Percentiles rank a stretch among this genome's conserved stretches.
Evolutionary conservation across 2,797 vertebrate genomes (phyloP).

Genomic region (Garrulus glandarius): DNA sequence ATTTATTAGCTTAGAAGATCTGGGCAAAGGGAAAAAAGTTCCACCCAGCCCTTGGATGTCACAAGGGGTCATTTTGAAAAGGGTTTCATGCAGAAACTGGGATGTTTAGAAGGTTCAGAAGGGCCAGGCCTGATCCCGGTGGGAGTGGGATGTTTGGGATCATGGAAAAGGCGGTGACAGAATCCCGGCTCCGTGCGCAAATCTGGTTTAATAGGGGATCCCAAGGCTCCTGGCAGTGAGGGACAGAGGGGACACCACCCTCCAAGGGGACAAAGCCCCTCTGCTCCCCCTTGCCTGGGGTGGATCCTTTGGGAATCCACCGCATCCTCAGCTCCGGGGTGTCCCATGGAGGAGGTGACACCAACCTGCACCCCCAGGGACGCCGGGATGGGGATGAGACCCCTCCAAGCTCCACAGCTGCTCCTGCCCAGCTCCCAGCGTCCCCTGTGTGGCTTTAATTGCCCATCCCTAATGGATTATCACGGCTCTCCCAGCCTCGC

Average conservation of each 20-base stretch:
- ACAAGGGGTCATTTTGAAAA: background rate
- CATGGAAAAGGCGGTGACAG: background rate
- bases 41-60: background rate
- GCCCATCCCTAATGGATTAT: slow-evolving; percentile 3
- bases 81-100: background rate
- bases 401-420: background rate
- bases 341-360: background rate
- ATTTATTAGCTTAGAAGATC: slow-evolving; percentile 52
- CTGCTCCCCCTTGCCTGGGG: background rate
- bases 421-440: background rate
- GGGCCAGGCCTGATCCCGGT: background rate
- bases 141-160: rapidly evolving
- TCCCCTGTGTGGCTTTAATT: background rate
- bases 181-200: rapidly evolving
- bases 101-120: background rate
- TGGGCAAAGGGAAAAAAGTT: background rate
- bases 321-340: background rate
- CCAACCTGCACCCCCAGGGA: background rate
- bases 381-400: rapidly evolving
- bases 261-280: background rate
- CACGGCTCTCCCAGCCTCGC: background rate
- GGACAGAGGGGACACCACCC: background rate
- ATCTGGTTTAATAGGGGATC: background rate
- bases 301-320: rapidly evolving
- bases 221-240: background rate